Evolutionary conservation across 1,140 invertebrate genomes (phyloP).

Genomic region (Euborellia annulipes): DNA sequence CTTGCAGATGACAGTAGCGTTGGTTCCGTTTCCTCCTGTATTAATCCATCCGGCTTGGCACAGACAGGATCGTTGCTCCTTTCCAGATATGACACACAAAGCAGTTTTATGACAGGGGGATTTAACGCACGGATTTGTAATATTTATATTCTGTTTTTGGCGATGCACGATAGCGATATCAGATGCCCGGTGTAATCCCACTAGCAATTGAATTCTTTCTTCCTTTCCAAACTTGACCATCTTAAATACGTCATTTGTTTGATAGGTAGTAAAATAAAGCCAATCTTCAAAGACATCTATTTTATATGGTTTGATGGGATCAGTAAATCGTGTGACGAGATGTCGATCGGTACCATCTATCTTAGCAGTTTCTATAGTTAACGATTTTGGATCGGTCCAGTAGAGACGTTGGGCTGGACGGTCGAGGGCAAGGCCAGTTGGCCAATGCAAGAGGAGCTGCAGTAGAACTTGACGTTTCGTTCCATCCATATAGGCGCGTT

Average conservation of each 20-base stretch:
- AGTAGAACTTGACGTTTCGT: slow-evolving; percentile 36
- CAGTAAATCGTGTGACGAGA: slow-evolving; percentile 35
- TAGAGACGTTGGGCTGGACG: slow-evolving; percentile 48
- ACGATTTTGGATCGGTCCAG: slow-evolving; percentile 57
- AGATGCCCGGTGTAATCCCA: slow-evolving; percentile 37
- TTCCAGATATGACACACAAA: slow-evolving; percentile 27
- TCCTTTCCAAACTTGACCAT: slow-evolving; percentile 52
- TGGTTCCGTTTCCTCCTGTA: not conserved
- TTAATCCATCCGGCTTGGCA: no score
- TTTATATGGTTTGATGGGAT: slow-evolving; percentile 40
- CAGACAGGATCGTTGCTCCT: no score
- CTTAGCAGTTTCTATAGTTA: slow-evolving; percentile 56
- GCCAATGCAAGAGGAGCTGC: slow-evolving; percentile 39
- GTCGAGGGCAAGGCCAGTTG: slow-evolving; percentile 52
- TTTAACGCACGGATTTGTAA: slow-evolving; percentile 23
- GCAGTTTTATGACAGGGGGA: slow-evolving; percentile 38
- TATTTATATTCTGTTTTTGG: slow-evolving; percentile 38
- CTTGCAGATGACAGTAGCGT: slow-evolving; percentile 4
- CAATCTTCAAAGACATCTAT: slow-evolving; percentile 59
- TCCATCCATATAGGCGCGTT: slow-evolving; percentile 50
- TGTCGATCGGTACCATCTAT: slow-evolving; percentile 56
- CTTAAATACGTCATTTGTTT: slow-evolving; percentile 42
- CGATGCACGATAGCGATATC: slow-evolving; percentile 52
- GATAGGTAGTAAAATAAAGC: slow-evolving; percentile 47
- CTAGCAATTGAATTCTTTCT: slow-evolving; percentile 34